Percentiles rank a stretch among this genome's conserved stretches.
phyloP scores from a whole-genome alignment of 1,140 invertebrate genomes.

The Holotrichia oblita region DNA sequence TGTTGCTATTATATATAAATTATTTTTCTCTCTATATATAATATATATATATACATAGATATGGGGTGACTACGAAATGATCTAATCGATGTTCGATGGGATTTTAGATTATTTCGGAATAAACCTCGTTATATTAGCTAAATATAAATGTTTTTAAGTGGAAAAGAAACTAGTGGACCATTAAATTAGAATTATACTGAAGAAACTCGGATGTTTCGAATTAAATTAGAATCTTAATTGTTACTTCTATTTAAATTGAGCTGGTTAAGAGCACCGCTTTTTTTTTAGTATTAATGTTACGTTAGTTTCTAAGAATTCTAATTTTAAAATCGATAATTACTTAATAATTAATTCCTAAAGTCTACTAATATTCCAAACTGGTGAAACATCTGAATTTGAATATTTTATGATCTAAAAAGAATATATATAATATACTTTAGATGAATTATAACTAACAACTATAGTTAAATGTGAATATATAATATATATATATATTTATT shows the following conservation, averaged over 20 bases:
- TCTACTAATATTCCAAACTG: not conserved
- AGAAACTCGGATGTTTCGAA: too few relatives aligned
- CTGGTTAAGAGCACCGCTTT: not conserved
- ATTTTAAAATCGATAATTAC: too few relatives aligned
- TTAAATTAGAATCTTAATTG: not conserved
- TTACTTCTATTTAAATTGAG: not conserved
- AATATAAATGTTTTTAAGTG: not conserved
- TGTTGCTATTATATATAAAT: not conserved
- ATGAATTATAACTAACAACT: not conserved
- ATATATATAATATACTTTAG: not conserved
- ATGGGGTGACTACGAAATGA: not conserved
- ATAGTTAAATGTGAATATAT: too few relatives aligned
- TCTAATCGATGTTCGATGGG: too few relatives aligned
- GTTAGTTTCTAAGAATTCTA: not conserved
- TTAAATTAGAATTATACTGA: not conserved
- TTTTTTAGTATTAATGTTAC: not conserved
- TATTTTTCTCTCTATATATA: too few relatives aligned
- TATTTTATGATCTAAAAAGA: not conserved
- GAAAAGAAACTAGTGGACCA: not conserved
- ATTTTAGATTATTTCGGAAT: too few relatives aligned
- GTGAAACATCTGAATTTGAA: not conserved
- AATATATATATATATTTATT: slow-evolving; percentile 16
- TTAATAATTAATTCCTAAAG: too few relatives aligned
- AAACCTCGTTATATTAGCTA: too few relatives aligned
- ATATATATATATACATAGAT: too few relatives aligned